Evolutionary conservation across 2,113 vertebrate species (phyloP).

Genomic region (Microcebus jonahi): DNA sequence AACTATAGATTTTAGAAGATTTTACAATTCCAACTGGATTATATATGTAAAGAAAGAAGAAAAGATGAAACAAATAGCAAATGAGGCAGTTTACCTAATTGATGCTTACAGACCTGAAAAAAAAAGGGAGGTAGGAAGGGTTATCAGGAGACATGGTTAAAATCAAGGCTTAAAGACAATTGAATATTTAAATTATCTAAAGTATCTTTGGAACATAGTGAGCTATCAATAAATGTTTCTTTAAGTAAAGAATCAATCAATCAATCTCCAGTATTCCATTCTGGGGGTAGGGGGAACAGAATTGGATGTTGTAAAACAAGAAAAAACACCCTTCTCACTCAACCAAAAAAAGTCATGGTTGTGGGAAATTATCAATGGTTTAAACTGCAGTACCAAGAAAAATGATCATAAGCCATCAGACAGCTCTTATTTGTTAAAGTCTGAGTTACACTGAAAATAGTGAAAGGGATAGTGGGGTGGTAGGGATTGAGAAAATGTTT

Average conservation of each 20-base stretch:
- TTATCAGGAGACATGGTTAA: neutral
- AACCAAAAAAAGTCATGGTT: neutral
- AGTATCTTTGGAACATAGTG: neutral
- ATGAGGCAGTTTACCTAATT: neutral
- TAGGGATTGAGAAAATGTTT: neutral
- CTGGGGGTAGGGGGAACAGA: neutral
- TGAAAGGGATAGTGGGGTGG: neutral
- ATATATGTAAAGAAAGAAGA: neutral
- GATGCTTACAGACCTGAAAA: neutral
- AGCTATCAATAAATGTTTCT: neutral
- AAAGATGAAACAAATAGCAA: neutral
- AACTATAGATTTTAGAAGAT: neutral
- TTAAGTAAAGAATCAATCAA: neutral
- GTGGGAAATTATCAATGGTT: neutral
- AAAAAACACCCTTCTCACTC: neutral
- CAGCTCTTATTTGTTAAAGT: neutral
- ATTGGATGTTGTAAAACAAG: neutral
- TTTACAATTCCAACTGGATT: neutral
- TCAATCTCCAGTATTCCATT: neutral
- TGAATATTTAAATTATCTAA: neutral
- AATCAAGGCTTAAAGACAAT: neutral
- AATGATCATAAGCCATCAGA: neutral
- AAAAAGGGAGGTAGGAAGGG: too few species aligned
- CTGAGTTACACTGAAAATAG: neutral
- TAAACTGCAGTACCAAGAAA: neutral